Conservation (phyloP, 2,888 invertebrate genomes). For the Watsonalla cultraria region DNA sequence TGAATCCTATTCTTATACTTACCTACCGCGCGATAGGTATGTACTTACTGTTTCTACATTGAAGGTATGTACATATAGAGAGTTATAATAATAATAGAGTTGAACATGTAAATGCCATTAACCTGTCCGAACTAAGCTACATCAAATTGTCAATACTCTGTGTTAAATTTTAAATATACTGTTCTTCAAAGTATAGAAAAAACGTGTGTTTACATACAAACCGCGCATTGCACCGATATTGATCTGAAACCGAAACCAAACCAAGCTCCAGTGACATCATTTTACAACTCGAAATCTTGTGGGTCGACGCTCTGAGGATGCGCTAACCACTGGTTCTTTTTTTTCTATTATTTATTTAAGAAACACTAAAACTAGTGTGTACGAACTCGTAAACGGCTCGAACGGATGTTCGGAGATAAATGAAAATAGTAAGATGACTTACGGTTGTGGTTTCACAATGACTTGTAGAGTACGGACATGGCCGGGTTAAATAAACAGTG, state of each 20-base stretch:
- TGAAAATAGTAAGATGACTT: constrained; percentile 30
- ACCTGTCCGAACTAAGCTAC: no score
- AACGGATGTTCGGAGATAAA: constrained; percentile 29
- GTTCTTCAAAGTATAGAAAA: neutral
- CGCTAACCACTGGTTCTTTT: constrained; percentile 22
- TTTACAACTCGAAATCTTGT: constrained; percentile 17
- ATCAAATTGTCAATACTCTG: no score
- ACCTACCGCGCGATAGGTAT: neutral
- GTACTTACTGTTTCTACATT: neutral
- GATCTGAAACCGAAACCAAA: constrained; percentile 5
- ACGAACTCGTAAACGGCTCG: constrained; percentile 32
- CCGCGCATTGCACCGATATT: constrained; percentile 9
- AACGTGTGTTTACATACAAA: constrained; percentile 9
- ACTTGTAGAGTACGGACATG: constrained; percentile 11
- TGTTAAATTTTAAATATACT: no score
- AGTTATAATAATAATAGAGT: no score
- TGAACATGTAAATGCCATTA: no score
- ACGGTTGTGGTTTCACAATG: constrained; percentile 21
- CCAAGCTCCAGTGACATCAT: constrained; percentile 16
- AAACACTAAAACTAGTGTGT: constrained; percentile 33
- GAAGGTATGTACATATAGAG: no score
- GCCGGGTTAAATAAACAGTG: constrained; percentile 12
- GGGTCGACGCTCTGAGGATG: constrained; percentile 25
- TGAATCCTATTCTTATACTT: neutral
- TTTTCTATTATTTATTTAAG: constrained; percentile 34